phyloP scores from a whole-genome alignment of 2,797 vertebrate genomes.

The Chloroceryle inda region DNA sequence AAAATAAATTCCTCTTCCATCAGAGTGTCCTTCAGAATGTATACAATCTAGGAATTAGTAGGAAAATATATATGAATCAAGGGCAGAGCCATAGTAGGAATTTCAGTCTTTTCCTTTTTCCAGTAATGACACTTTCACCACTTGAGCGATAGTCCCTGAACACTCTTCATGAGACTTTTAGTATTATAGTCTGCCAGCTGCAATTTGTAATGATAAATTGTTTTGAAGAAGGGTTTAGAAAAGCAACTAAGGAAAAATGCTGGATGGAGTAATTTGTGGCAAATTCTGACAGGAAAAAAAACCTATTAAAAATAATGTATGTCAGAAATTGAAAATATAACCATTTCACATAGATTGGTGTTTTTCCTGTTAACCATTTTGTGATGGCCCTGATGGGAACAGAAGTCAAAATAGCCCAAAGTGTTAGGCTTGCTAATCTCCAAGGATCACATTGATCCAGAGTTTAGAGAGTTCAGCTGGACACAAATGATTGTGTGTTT shows the following conservation, averaged over 20 bases:
- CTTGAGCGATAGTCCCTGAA: too few species aligned
- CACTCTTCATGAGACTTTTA: neutral
- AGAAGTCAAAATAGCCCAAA: neutral
- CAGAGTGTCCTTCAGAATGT: neutral
- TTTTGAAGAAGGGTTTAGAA: neutral
- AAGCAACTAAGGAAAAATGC: neutral
- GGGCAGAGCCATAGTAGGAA: too few species aligned
- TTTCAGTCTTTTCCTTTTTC: too few species aligned
- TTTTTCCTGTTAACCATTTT: neutral
- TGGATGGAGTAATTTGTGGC: neutral
- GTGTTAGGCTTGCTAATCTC: neutral
- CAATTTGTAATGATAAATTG: neutral
- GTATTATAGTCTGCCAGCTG: neutral
- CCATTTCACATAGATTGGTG: neutral
- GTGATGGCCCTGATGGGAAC: neutral
- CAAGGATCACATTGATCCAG: neutral
- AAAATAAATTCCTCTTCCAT: neutral
- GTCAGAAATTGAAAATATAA: neutral
- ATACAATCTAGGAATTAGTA: neutral
- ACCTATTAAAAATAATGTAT: accelerated
- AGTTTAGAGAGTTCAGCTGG: neutral
- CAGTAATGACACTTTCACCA: too few species aligned
- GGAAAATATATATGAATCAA: too few species aligned
- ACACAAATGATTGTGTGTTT: neutral
- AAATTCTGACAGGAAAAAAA: neutral